Base-by-base conservation (phyloP, 2,797 vertebrate species). In the Sylvia borin region DNA sequence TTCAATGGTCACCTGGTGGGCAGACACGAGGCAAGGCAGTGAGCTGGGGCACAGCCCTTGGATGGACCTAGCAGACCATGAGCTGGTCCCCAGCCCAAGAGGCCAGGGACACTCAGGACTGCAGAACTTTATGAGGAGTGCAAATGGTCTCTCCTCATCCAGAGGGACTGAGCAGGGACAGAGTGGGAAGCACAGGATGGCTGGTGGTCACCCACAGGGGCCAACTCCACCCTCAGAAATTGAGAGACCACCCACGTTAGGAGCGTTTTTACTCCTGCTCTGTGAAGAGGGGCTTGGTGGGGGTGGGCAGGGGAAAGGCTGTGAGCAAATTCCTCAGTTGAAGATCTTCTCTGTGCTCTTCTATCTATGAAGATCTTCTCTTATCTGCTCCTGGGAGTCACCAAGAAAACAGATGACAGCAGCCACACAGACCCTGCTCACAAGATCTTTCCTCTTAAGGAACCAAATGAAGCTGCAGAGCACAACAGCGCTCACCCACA, bases 1-100 rank as follows among this genome's bases (percentile, higher is more conserved):
- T 96, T 99, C 98, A 1, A 99, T 99, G 90, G 98, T 99, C 61
- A 99, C 99, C 99, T 99, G 95, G 73, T 65, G 27, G 67, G 58
- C 70, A 95, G 64, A 85, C 7, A 48, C 2, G 36, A 87, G 54
- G 65, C 66, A 26, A 10, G 29, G 38, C n/a, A 55, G 71, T 67
- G 68, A 97, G 79, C 45, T 1, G 7, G 43, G 68, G 31, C 47
- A 87, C 62, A 76, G 88, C 29, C 18, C 31, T 43, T 34, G 40
- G 22, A 58, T 61, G 61, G 67, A 43, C 20, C 40, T 51, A 48
- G 17, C 27, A 83, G 55, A 24, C 21, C 45, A 40, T 3, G 19
- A 45, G 31, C 57, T n/a, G 20, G 11, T 22, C 83, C 36, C 65
- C 61, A 65, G 34, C 20, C 38, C 0, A 1, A 71, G 34, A 60